Base-by-base conservation (phyloP, 1,140 invertebrate genomes). In the Probaryconus sp. region DNA sequence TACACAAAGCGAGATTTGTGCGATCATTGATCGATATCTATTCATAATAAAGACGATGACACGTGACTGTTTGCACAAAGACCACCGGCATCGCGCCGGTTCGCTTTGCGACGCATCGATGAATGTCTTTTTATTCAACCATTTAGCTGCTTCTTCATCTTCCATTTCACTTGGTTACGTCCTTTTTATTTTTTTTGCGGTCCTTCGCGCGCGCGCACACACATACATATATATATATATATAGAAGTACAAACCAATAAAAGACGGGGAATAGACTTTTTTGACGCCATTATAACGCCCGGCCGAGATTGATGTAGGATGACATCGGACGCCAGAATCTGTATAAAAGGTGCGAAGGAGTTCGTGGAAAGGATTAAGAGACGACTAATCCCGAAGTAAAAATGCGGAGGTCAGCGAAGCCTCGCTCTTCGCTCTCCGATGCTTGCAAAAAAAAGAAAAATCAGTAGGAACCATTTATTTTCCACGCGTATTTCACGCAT, bases 281-380 rank as follows among this genome's bases (percentile, higher is more conserved):
- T 71, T 45, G 42, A 20, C 55, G 60, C 58, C 51, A 71, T 71
- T 71, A 71, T 70, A 71, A 6, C 58, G 30, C 45, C 64, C 51
- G 43, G 14, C 28, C 18, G 60, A 72, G 69, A 65, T 72, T 72
- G 69, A 72, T 65, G 69, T 72, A 72, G 69, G 60, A 64, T 72
- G 69, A 72, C 60, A 72, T 53, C 69, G 69, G 69, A 60, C 60
- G 58, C 69, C 60, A 72, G 60, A 64, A 72, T 65, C 68, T 63
- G 58, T 63, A 71, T 71, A 71, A 71, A 71, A 71, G 58, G 68
- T 63, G 68, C 58, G 68, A 71, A 71, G 58, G 51, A 71, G 68
- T 71, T 71, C 68, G 58, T 63, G 58, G 68, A 71, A 71, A 71
- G 68, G 68, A 71, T 71, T 71, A 71, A 63, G 68, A 70, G 48